Conservation (phyloP, 2,113 vertebrate species). For the Oncorhynchus masou region DNA sequence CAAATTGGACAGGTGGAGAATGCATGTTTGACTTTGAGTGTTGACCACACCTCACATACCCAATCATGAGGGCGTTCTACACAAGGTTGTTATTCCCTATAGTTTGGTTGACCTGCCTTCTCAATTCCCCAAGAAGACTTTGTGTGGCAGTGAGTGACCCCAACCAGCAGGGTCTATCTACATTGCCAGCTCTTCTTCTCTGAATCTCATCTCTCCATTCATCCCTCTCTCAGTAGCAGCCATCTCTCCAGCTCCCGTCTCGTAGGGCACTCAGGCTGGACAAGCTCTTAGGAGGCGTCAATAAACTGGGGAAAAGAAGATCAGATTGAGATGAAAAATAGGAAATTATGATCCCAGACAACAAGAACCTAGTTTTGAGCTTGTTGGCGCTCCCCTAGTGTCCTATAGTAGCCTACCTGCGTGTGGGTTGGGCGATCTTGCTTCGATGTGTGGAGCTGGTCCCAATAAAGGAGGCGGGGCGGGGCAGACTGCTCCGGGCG, state of each 20-base stretch:
- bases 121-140: slow-evolving; percentile 29
- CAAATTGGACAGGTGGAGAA: slow-evolving; percentile 2
- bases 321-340: not conserved
- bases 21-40: not conserved
- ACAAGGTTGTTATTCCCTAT: not conserved
- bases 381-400: no score
- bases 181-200: slow-evolving; percentile 6
- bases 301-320: slow-evolving; percentile 75
- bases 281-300: slow-evolving; percentile 89
- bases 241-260: slow-evolving; percentile 87
- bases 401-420: slow-evolving; percentile 75
- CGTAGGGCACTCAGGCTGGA: slow-evolving; percentile 84
- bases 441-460: slow-evolving; percentile 57
- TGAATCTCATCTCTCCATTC: slow-evolving; percentile 7
- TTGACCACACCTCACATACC: no score
- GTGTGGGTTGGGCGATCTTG: slow-evolving; percentile 83
- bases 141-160: slow-evolving; percentile 60
- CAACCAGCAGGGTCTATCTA: slow-evolving; percentile 81
- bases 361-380: no score
- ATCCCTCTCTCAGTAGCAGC: slow-evolving; percentile 81
- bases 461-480: slow-evolving; percentile 65
- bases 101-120: not conserved
- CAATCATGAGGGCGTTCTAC: no score
- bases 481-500: slow-evolving; percentile 80
- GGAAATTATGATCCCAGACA: not conserved